A percentile compares a stretch with the other conserved stretches of the same genome.
These are phyloP conservation scores for Sus scrofa DNA, from an alignment of 2,113 vertebrate genomes.

Conservation along the genomic window DNA sequence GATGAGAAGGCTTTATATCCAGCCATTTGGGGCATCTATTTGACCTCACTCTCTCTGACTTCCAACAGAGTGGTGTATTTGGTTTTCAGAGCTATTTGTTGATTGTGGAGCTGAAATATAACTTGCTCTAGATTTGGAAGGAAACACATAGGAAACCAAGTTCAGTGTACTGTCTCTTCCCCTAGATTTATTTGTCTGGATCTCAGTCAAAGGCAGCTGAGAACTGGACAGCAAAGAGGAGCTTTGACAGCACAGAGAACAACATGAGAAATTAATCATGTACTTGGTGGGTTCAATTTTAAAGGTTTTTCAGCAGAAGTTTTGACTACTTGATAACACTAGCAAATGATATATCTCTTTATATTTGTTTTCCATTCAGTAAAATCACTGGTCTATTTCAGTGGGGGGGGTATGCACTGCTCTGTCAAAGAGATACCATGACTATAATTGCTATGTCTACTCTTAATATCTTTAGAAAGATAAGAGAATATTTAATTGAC, in stretches of 20 bases:
- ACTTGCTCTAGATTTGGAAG: slow-evolving; percentile 58
- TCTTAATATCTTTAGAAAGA: neutral
- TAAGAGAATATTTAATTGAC: neutral
- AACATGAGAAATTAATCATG: neutral
- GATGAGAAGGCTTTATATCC: neutral
- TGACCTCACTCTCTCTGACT: neutral
- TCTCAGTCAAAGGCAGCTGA: slow-evolving; percentile 39
- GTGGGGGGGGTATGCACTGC: neutral
- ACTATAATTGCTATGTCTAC: neutral
- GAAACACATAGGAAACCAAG: slow-evolving; percentile 66
- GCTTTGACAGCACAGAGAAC: neutral
- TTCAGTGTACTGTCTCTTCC: slow-evolving; percentile 65
- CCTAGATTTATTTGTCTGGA: slow-evolving; percentile 31
- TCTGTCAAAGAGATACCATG: slow-evolving; percentile 27
- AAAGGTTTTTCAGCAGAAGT: neutral
- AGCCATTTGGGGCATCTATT: neutral
- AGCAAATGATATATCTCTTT: neutral
- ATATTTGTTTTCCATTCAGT: neutral
- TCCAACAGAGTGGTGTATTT: slow-evolving; percentile 55
- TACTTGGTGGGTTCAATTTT: neutral
- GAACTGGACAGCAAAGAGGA: neutral
- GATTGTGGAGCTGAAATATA: slow-evolving; percentile 64
- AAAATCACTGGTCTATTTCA: neutral
- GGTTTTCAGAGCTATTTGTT: slow-evolving; percentile 67
- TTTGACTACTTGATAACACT: neutral